phyloP scores from a whole-genome alignment of 2,888 invertebrate genomes.

The Yponomeuta cagnagella region DNA sequence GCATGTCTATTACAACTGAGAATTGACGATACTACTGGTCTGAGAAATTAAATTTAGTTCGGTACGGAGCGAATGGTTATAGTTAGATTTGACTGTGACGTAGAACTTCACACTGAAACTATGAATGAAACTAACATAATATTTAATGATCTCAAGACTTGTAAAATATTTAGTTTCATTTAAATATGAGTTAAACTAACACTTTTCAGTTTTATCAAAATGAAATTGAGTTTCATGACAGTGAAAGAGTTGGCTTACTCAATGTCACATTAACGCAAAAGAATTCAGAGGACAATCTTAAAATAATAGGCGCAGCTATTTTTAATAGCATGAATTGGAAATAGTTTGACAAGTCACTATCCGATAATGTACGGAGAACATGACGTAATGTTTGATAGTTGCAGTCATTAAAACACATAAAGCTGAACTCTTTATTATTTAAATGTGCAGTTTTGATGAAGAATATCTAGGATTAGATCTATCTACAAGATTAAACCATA shows the following conservation, averaged over 20 bases:
- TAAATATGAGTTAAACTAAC: neutral
- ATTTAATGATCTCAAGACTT: slow-evolving; percentile 18
- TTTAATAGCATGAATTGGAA: slow-evolving; percentile 54
- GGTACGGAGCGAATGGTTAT: slow-evolving; percentile 44
- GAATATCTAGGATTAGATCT: no score
- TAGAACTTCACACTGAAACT: slow-evolving; percentile 19
- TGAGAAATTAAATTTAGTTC: slow-evolving; percentile 59
- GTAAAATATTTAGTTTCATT: neutral
- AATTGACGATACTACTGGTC: slow-evolving; percentile 53
- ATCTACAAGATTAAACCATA: no score
- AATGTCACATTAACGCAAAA: slow-evolving; percentile 36
- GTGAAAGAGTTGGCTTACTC: slow-evolving; percentile 22
- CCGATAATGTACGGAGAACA: slow-evolving; percentile 28
- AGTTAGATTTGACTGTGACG: slow-evolving; percentile 16
- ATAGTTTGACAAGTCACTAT: slow-evolving; percentile 57
- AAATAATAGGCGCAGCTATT: slow-evolving; percentile 62
- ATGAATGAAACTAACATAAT: slow-evolving; percentile 26
- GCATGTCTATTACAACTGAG: slow-evolving; percentile 62
- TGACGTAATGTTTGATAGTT: slow-evolving; percentile 5
- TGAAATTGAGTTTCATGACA: neutral
- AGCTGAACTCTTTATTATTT: neutral
- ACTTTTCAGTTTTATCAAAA: neutral
- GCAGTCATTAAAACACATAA: neutral
- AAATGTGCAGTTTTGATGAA: no score
- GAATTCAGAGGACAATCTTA: slow-evolving; percentile 51